Evolutionary conservation across 2,888 invertebrate genomes (phyloP), one percentile per base, ranked within the genome.

Genomic region (Corythucha ciliata): DNA sequence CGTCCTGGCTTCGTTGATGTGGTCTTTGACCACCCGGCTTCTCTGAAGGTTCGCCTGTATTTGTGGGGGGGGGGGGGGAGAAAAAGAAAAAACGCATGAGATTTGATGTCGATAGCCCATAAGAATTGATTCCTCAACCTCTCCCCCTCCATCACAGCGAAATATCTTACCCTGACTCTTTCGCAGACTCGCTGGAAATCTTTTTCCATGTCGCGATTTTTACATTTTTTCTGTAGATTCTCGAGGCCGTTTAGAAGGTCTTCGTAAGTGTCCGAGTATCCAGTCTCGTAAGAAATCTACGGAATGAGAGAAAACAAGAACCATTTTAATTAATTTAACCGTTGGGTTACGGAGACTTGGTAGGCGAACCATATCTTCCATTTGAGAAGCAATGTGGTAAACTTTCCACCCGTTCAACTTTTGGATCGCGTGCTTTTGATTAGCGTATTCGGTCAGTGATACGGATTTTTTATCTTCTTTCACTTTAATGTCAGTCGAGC

Each of bases 381-480:
- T 85, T 73, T 93, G 92, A 36, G 89, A 82, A 32, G 85, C 85
- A 61, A 94, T 76, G 67, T 92, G 91, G 72, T 87, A 82, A 54
- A 94, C 78, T 72, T 93, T 94, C 94, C 94, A 94, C 1, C 94
- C 94, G 61, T 88, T 87, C 16, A 90, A 80, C 70, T 87, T 89
- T 64, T 88, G 83, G 58, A 85, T 72, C 46, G 92, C 85, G 65
- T 87, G 81, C 58, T 81, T 81, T 68, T 91, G 91, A 69, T 84
- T 85, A 25, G 93, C 89, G 62, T 94, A 74, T 70, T 93, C 91
- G 64, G 83, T 83, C 34, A 94, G 83, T 1, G 83, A 81, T n/a
- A n/a, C n/a, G 0, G 89, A 81, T 55, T 86, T 76, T 56, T 88
- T 77, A 67, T 93, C 93, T 60, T 92, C 88, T 61, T 85, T 83